A percentile compares a stretch with the other conserved stretches of the same genome.
These are phyloP conservation scores for Sarcophaga subvicina DNA, from an alignment of 2,888 invertebrate species.

Conservation along the genomic window DNA sequence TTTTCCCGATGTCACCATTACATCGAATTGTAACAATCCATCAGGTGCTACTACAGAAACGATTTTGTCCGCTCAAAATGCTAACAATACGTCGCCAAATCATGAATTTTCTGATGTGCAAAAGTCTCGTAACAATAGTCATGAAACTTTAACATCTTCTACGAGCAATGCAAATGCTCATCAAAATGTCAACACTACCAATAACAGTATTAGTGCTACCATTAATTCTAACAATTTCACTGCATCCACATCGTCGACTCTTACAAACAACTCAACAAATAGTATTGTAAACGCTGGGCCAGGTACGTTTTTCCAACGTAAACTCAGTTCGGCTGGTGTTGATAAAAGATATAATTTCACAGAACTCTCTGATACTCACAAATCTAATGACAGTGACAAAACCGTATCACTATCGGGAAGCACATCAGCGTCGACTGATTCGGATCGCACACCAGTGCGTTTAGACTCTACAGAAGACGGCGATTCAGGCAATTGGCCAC, in stretches of 20 bases:
- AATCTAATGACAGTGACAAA: conserved; percentile 87
- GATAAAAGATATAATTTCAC: conserved; percentile 77
- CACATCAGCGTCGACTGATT: conserved; percentile 89
- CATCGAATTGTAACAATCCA: conserved; percentile 72
- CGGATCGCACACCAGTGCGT: conserved; percentile 90
- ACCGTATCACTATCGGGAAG: conserved; percentile 88
- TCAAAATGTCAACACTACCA: conserved; percentile 54
- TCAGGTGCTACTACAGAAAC: conserved; percentile 74
- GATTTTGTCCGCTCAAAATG: conserved; percentile 75
- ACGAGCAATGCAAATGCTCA: conserved; percentile 61
- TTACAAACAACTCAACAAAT: conserved; percentile 55
- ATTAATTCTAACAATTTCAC: conserved; percentile 49
- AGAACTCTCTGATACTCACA: conserved; percentile 83
- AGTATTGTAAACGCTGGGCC: conserved; percentile 72
- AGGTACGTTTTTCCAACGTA: conserved; percentile 81
- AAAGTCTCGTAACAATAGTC: conserved; percentile 61
- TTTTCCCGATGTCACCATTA: conserved; percentile 81
- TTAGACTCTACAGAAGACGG: conserved; percentile 91
- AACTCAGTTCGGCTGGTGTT: conserved; percentile 81
- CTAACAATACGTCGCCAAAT: conserved; percentile 59
- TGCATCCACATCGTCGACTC: conserved; percentile 51
- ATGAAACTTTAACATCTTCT: conserved; percentile 58
- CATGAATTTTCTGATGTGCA: conserved; percentile 53
- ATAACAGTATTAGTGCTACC: conserved; percentile 69
- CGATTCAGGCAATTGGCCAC: conserved; percentile 87